A percentile compares a stretch with the other conserved stretches of the same genome.
phyloP scores from a whole-genome alignment of 2,888 invertebrate genomes.

The Timema cristinae region DNA sequence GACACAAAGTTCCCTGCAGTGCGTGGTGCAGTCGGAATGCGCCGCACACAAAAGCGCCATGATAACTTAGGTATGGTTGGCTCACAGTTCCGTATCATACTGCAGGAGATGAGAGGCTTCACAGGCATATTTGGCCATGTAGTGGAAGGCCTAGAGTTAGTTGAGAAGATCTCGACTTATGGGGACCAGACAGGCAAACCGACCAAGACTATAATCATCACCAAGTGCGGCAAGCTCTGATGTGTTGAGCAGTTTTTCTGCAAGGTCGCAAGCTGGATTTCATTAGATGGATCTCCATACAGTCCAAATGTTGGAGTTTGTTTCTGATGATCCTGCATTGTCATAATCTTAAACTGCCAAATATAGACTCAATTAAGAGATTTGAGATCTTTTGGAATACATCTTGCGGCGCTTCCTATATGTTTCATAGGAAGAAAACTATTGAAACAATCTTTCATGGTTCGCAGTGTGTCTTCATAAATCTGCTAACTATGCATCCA shows the following conservation, averaged over 20 bases:
- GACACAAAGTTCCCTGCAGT: slow-evolving; percentile 72
- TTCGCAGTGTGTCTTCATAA: slow-evolving; percentile 5
- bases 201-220: slow-evolving; percentile 66
- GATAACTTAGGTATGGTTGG: slow-evolving; percentile 79
- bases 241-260: slow-evolving; percentile 2
- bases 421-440: background rate
- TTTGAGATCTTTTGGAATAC: background rate
- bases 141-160: slow-evolving; percentile 71
- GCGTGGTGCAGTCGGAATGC: slow-evolving; percentile 76
- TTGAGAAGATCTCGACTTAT: slow-evolving; percentile 71
- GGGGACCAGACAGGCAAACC: slow-evolving; percentile 77
- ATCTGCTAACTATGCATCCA: background rate
- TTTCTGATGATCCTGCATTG: background rate
- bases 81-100: slow-evolving; percentile 75
- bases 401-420: background rate
- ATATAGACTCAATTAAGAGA: too few relatives aligned
- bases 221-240: slow-evolving; percentile 70
- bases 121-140: slow-evolving; percentile 79
- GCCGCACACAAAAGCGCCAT: slow-evolving; percentile 73
- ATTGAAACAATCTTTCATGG: background rate
- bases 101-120: slow-evolving; percentile 78
- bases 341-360: too few relatives aligned
- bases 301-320: too few relatives aligned
- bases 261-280: background rate
- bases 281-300: too few relatives aligned